Conservation (phyloP, 2,888 invertebrate species). For the Stenurella melanura region DNA sequence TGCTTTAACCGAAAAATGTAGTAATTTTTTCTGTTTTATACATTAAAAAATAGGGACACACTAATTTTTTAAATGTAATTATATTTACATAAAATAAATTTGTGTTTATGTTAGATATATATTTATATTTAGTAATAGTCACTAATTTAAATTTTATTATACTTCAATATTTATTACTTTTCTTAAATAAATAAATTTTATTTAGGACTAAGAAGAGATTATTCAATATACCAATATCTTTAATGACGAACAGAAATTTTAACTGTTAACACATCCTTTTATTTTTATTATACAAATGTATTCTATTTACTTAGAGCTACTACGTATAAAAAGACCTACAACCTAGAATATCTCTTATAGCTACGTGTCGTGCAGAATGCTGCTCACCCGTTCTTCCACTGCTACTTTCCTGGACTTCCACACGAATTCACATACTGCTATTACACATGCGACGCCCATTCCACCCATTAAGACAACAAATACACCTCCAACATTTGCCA, state of each 20-base stretch:
- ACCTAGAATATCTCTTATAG: constrained; percentile 66
- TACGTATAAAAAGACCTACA: constrained; percentile 47
- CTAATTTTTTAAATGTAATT: no score
- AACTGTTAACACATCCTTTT: constrained; percentile 41
- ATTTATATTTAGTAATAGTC: no score
- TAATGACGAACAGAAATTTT: background rate
- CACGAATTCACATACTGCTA: constrained; percentile 96
- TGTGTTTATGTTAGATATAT: no score
- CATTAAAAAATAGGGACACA: no score
- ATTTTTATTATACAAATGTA: constrained; percentile 26
- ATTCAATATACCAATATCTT: background rate
- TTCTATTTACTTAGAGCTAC: constrained; percentile 1
- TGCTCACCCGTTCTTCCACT: constrained; percentile 90
- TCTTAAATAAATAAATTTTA: no score
- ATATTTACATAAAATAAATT: no score
- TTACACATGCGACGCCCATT: constrained; percentile 92
- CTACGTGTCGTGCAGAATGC: constrained; percentile 74
- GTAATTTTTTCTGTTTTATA: no score
- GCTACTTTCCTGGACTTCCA: constrained; percentile 96
- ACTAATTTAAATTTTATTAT: no score
- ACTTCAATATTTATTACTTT: no score
- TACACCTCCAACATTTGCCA: constrained; percentile 97
- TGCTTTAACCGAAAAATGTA: no score
- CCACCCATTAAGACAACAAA: constrained; percentile 97
- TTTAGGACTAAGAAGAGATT: background rate